Evolutionary conservation across 1,140 invertebrate genomes (phyloP).

Genomic region (Drosophila carrolli): DNA sequence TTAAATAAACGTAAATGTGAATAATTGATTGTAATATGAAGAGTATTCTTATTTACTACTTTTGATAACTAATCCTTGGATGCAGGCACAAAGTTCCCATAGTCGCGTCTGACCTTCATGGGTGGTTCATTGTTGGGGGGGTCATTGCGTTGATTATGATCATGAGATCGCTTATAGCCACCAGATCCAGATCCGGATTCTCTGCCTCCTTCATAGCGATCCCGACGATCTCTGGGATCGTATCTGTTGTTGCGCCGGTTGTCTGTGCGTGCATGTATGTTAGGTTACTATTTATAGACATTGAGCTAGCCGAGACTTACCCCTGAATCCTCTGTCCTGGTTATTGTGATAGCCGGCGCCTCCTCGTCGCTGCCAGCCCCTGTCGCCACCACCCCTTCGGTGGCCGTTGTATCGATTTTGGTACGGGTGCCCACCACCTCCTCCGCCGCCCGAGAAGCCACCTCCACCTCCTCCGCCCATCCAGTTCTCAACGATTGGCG

Average conservation of each 20-base stretch:
- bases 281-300: not conserved
- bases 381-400: constrained; percentile 54
- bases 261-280: constrained; percentile 21
- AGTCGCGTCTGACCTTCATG: constrained; percentile 71
- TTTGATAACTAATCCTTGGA: constrained; percentile 66
- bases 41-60: constrained; percentile 3
- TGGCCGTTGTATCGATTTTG: constrained; percentile 65
- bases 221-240: constrained; percentile 25
- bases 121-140: constrained; percentile 27
- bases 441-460: constrained; percentile 9
- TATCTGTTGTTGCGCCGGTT: constrained; percentile 52
- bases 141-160: constrained; percentile 39
- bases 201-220: constrained; percentile 15
- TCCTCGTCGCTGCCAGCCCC: constrained; percentile 56
- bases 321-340: constrained; percentile 41
- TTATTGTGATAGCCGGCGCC: constrained; percentile 51
- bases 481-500: constrained; percentile 86
- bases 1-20: constrained; percentile 24
- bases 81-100: constrained; percentile 80
- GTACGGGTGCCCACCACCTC: constrained; percentile 27
- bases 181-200: constrained; percentile 9
- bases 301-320: constrained; percentile 1
- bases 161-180: constrained; percentile 17
- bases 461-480: constrained; percentile 54
- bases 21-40: constrained; percentile 13